Evolutionary conservation across 2,113 vertebrate species (phyloP), one percentile per base, ranked within the genome.

Genomic region (Otis tarda): DNA sequence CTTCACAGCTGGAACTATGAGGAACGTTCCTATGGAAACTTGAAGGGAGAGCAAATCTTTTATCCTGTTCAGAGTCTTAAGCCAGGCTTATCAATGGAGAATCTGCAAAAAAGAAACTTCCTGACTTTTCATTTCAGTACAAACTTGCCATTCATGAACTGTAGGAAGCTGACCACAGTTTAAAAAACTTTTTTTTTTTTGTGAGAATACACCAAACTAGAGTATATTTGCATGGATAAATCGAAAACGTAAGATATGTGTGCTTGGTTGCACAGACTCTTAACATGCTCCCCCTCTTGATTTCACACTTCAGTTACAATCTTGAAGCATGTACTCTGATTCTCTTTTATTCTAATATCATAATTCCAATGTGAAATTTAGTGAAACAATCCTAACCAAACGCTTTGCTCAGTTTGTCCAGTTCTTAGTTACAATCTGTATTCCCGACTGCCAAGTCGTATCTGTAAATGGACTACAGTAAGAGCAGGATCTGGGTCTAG

Each of bases 241-340:
- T 23, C 5, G 6, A 45, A 90, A 53, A 22, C 3, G 0, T 15
- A 39, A 27, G 21, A 57, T 18, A 18, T 0, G 1, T 3, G 20
- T 33, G 9, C 35, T 73, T 73, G 33, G 53, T 10, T 49, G 17
- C 35, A 79, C 17, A 56, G n/a, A 41, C 33, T 33, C n/a, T 23
- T 65, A 21, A 60, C 37, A 35, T 15, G 24, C 17, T 52, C 10
- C 3, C 37, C 21, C 7, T 45, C 22, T 68, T 82, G 27, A 77
- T 16, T 84, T 69, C 39, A 39, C 7, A 31, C 10, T 77, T 74
- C 27, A 61, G 31, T 11, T 53, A 75, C 71, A 79, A 75, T 33
- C 14, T n/a, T 69, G 33, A 35, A 57, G 78, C 74, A 12, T 2
- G 9, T 50, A 12, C 13, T 39, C 31, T 13, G 6, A 35, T 73